A percentile compares a stretch with the other conserved stretches of the same genome.
Evolutionary conservation across 2,888 invertebrate species (phyloP).

Genomic region (Cynaeus angustus): DNA sequence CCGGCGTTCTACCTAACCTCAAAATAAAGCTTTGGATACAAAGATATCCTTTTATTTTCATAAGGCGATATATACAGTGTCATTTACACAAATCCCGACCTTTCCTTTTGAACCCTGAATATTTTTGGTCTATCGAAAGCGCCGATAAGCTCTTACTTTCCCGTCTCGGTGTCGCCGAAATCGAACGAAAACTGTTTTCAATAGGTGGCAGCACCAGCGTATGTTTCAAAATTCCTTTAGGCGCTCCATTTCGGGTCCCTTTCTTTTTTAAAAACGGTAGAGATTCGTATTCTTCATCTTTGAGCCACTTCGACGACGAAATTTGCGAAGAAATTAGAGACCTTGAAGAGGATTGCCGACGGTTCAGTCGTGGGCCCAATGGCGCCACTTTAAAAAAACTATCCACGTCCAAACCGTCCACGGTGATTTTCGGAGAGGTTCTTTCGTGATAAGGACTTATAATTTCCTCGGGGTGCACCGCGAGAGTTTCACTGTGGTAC

Average conservation of each 20-base stretch:
- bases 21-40: not conserved
- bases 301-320: slow-evolving; percentile 49
- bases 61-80: not conserved
- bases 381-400: slow-evolving; percentile 56
- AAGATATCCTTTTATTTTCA: not conserved
- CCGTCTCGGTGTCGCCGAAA: slow-evolving; percentile 64
- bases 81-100: not conserved
- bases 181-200: slow-evolving; percentile 61
- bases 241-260: slow-evolving; percentile 17
- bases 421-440: slow-evolving; percentile 33
- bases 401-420: slow-evolving; percentile 39
- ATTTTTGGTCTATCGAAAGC: slow-evolving; percentile 33
- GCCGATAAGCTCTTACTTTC: slow-evolving; percentile 53
- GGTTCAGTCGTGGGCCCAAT: slow-evolving; percentile 1
- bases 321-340: slow-evolving; percentile 45
- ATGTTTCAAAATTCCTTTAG: slow-evolving; percentile 54
- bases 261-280: slow-evolving; percentile 61
- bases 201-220: slow-evolving; percentile 64
- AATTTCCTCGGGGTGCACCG: no score
- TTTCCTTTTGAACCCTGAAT: not conserved
- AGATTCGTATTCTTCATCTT: slow-evolving; percentile 58
- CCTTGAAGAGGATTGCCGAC: slow-evolving; percentile 39
- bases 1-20: no score
- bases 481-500: no score
- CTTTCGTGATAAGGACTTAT: slow-evolving; percentile 55